Conservation (phyloP, 1,140 invertebrate species). For the Lineus longissimus region DNA sequence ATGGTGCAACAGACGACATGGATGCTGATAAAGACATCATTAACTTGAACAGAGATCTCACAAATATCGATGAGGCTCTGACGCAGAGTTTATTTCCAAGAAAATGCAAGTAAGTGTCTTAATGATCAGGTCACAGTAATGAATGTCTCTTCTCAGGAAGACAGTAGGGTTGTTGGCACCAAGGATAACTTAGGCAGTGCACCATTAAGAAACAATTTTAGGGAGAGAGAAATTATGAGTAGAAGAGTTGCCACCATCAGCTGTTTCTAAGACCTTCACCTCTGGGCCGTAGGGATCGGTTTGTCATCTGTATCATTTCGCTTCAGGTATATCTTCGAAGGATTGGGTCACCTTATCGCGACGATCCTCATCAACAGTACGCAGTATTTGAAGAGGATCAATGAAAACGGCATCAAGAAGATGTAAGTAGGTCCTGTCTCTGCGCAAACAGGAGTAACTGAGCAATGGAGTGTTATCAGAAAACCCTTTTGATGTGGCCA, state of each 20-base stretch:
- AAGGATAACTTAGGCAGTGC: no score
- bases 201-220: no score
- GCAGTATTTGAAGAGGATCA: constrained; percentile 74
- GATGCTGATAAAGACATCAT: constrained; percentile 78
- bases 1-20: constrained; percentile 51
- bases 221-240: no score
- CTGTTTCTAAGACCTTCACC: no score
- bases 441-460: no score
- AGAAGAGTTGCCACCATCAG: no score
- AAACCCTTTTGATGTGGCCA: background rate
- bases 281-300: no score
- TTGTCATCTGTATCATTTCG: no score
- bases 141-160: no score
- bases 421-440: constrained; percentile 63
- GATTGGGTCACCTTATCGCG: constrained; percentile 79
- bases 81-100: constrained; percentile 68
- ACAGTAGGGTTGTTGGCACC: no score
- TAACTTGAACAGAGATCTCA: constrained; percentile 74
- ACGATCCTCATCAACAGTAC: constrained; percentile 80
- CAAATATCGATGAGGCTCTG: constrained; percentile 75
- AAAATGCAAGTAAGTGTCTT: constrained; percentile 68
- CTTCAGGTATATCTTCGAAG: constrained; percentile 88
- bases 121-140: no score
- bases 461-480: background rate
- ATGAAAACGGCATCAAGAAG: constrained; percentile 73